Percentiles rank a stretch among this genome's conserved stretches.
phyloP scores from a whole-genome alignment of 92 coral and sea anemone species.

The Chrysogorgia sp. region DNA sequence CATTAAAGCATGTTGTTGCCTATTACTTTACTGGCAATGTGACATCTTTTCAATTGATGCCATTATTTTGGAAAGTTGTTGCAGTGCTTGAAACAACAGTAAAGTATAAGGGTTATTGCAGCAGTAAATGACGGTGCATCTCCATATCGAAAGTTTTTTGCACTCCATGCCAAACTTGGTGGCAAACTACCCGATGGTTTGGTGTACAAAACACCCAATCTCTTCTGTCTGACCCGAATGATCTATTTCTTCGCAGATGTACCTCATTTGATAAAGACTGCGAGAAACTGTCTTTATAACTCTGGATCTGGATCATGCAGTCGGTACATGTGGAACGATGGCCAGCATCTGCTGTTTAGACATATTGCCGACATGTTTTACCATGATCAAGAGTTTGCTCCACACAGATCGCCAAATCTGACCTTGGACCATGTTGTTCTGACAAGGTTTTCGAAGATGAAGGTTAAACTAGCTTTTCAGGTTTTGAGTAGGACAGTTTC shows the following conservation, averaged over 20 bases:
- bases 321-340: slow-evolving; percentile 66
- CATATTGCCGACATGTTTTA: slow-evolving; percentile 54
- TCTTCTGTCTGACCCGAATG: slow-evolving; percentile 38
- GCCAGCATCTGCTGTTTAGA: slow-evolving; percentile 47
- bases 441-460: slow-evolving; percentile 50
- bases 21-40: slow-evolving; percentile 62
- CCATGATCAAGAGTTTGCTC: slow-evolving; percentile 64
- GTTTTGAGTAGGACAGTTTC: slow-evolving; percentile 65
- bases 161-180: background rate
- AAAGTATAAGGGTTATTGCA: slow-evolving; percentile 62
- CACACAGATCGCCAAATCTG: slow-evolving; percentile 57
- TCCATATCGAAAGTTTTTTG: slow-evolving; percentile 25
- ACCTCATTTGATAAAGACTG: slow-evolving; percentile 57
- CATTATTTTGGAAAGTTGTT: slow-evolving; percentile 63
- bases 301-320: slow-evolving; percentile 58
- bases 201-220: slow-evolving; percentile 33
- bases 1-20: slow-evolving; percentile 59
- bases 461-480: slow-evolving; percentile 66
- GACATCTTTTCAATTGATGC: slow-evolving; percentile 52
- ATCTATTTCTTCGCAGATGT: slow-evolving; percentile 49
- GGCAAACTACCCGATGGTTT: slow-evolving; percentile 10
- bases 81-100: slow-evolving; percentile 46
- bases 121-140: slow-evolving; percentile 40
- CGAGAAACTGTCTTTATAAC: slow-evolving; percentile 59
- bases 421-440: slow-evolving; percentile 63